Evolutionary conservation across 2,797 vertebrate species (phyloP), one percentile per base, ranked within the genome.

Genomic region (Catostomus latipinnis): DNA sequence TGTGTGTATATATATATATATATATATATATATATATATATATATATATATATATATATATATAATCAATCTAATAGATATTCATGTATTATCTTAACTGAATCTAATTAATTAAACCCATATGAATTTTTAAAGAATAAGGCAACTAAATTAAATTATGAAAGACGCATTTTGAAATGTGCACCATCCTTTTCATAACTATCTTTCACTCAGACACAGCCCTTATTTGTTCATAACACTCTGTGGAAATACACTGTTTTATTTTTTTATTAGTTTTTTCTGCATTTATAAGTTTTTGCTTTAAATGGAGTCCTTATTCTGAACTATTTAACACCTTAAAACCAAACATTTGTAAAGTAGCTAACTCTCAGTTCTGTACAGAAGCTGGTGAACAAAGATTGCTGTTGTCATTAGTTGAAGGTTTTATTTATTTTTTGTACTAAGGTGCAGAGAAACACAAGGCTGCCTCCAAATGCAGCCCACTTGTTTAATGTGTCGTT

Each of bases 401-500:
- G 74, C 18, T 62, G 43, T 67, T 78, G 60, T 71, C 78, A 78
- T 71, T 65, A 78, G 50, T 71, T 34, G 34, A 34, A 34, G 34
- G 3, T 3, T 65, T 78, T 78, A 78, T 78, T 57, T 34, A 34
- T 45, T 60, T 76, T 65, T 74, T 76, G 52, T 53, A 22, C 34
- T 4, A 52, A 82, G 58, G 22, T 80, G 61, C 52, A 81, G 8
- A 62, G 60, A 57, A 12, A 80, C 45, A 7, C 81, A 69, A 61
- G 67, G 71, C 70, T 81, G 78, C n/a, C 62, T 46, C 74, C 81
- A 81, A 74, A 89, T 88, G 71, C 61, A 53, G 9, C 76, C 75
- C 89, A 88, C 92, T 91, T 90, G 84, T 90, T 81, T 87, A 81
- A 76, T 74, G 86, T 75, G 12, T 58, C 62, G 76, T 86, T 93